These are phyloP conservation scores for Lasiurus cinereus DNA, from an alignment of 2,113 vertebrate species.

Conservation along the genomic window DNA sequence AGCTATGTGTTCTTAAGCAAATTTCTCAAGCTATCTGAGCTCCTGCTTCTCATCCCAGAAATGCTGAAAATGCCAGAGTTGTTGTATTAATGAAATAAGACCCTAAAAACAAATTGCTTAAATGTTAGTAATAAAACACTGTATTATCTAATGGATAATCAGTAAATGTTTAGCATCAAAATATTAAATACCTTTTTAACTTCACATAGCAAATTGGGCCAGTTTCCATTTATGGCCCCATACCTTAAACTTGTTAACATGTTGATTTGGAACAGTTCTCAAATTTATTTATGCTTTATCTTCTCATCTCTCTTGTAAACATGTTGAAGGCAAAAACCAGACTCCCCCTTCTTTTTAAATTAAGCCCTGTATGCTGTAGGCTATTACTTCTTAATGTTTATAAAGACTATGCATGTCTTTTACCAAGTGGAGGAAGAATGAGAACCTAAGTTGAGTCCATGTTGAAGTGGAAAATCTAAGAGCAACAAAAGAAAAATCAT, in stretches of 20 bases:
- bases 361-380: background rate
- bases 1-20: background rate
- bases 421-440: conserved; percentile 18
- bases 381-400: background rate
- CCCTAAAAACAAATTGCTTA: background rate
- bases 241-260: background rate
- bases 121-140: background rate
- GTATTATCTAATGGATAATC: background rate
- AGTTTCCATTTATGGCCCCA: background rate
- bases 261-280: background rate
- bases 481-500: background rate
- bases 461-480: conserved; percentile 17
- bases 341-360: background rate
- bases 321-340: background rate
- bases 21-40: background rate
- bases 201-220: background rate
- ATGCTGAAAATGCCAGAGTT: background rate
- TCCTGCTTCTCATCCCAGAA: background rate
- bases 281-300: background rate
- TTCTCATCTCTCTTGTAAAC: background rate
- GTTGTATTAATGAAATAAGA: background rate
- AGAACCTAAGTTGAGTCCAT: background rate
- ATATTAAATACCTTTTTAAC: background rate
- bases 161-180: background rate
- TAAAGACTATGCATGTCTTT: background rate